Evolutionary conservation across 2,797 vertebrate species (phyloP).

Genomic region (Sebastes cheni): DNA sequence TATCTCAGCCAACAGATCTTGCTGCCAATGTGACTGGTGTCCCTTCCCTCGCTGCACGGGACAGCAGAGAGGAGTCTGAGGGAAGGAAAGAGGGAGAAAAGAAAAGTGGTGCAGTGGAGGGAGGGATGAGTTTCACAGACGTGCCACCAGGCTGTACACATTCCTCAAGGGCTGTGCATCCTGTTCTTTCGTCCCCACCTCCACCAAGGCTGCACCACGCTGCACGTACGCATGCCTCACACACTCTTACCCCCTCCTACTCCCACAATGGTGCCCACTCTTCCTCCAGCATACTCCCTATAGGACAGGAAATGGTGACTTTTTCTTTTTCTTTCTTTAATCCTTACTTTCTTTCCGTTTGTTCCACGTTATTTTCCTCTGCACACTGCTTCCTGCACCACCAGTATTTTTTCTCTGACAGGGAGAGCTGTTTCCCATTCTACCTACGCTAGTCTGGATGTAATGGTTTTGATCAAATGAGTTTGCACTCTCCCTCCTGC

Average conservation of each 20-base stretch:
- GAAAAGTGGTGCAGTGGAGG: conserved; percentile 21
- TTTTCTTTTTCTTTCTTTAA: conserved; percentile 7
- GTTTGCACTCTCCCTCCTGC: not conserved
- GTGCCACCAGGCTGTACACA: conserved; percentile 72
- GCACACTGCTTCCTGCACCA: not conserved
- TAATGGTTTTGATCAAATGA: conserved; percentile 31
- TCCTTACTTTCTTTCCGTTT: conserved; percentile 7
- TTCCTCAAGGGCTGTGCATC: conserved; percentile 85
- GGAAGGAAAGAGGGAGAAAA: conserved; percentile 10
- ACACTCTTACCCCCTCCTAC: conserved; percentile 22
- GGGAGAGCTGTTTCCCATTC: conserved; percentile 17
- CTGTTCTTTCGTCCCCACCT: conserved; percentile 82
- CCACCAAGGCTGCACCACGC: conserved; percentile 58
- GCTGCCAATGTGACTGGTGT: conserved; percentile 42
- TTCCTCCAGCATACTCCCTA: conserved; percentile 77
- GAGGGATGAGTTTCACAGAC: conserved; percentile 72
- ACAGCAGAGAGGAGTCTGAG: not conserved
- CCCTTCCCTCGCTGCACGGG: not conserved
- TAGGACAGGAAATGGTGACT: conserved; percentile 83
- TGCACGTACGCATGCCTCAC: conserved; percentile 78
- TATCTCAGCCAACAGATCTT: conserved; percentile 46
- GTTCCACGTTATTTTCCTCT: conserved; percentile 8
- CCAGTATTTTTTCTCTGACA: not conserved
- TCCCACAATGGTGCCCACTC: conserved; percentile 67
- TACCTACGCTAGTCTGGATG: conserved; percentile 6